Evolutionary conservation across 2,113 vertebrate species (phyloP).

Genomic region (Sakesphorus luctuosus): DNA sequence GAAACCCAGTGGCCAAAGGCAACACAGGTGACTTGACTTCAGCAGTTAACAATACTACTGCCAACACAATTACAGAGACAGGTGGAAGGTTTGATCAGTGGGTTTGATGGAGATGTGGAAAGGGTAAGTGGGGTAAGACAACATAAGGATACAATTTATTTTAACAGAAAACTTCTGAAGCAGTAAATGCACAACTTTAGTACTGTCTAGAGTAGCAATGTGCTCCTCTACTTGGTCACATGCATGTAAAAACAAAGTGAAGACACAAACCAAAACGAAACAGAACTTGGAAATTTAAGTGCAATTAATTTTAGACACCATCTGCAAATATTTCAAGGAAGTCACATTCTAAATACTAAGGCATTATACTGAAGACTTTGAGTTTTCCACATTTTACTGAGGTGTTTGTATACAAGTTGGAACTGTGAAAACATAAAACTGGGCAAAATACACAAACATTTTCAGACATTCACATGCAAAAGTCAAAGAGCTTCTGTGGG

Average conservation of each 20-base stretch:
- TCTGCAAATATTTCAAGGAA: neutral
- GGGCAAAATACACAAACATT: neutral
- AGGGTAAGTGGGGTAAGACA: neutral
- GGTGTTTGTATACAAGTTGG: neutral
- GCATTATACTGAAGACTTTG: neutral
- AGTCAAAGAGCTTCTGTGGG: neutral
- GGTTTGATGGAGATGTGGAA: neutral
- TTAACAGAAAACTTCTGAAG: neutral
- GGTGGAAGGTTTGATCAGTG: neutral
- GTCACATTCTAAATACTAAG: neutral
- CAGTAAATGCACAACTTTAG: neutral
- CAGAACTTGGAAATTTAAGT: neutral
- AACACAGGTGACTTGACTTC: neutral
- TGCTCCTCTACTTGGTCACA: neutral
- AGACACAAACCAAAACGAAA: neutral
- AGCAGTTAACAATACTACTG: neutral
- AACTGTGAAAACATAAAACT: neutral
- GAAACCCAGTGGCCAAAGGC: neutral
- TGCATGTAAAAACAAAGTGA: neutral
- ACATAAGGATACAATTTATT: neutral
- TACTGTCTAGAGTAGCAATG: neutral
- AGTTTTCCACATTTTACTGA: neutral
- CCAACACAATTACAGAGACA: neutral
- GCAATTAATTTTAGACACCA: neutral
- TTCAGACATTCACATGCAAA: neutral